A percentile compares a stretch with the other conserved stretches of the same genome.
Evolutionary conservation across 2,113 vertebrate species (phyloP).

Genomic region (Camelus bactrianus): DNA sequence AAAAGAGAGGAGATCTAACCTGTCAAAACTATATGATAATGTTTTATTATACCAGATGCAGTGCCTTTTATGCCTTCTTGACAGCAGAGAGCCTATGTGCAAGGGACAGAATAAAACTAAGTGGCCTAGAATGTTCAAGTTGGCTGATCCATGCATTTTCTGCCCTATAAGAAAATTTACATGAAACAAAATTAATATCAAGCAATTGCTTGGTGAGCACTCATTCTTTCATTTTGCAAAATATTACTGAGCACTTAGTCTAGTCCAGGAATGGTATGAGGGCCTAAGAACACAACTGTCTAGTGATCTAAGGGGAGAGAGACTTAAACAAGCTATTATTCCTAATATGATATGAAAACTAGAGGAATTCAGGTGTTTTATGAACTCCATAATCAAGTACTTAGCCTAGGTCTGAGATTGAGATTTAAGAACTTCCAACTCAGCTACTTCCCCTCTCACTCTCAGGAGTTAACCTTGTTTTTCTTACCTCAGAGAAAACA

Average conservation of each 20-base stretch:
- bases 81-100: background rate
- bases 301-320: constrained; percentile 51
- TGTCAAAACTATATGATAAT: background rate
- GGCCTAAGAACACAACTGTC: background rate
- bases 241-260: background rate
- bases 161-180: background rate
- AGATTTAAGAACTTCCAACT: constrained; percentile 11
- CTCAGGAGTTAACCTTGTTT: constrained; percentile 42
- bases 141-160: constrained; percentile 15
- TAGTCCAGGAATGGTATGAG: background rate
- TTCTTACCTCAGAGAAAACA: constrained; percentile 4
- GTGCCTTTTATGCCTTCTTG: background rate
- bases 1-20: background rate
- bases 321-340: constrained; percentile 16
- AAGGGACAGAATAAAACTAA: background rate
- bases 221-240: constrained; percentile 55
- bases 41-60: background rate
- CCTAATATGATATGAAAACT: background rate
- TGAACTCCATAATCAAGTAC: background rate
- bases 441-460: background rate
- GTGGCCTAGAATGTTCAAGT: background rate
- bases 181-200: constrained; percentile 37
- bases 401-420: background rate
- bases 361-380: background rate
- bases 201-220: background rate